Evolutionary conservation across 2,113 vertebrate genomes (phyloP).

Genomic region (Lucifuga dentata): DNA sequence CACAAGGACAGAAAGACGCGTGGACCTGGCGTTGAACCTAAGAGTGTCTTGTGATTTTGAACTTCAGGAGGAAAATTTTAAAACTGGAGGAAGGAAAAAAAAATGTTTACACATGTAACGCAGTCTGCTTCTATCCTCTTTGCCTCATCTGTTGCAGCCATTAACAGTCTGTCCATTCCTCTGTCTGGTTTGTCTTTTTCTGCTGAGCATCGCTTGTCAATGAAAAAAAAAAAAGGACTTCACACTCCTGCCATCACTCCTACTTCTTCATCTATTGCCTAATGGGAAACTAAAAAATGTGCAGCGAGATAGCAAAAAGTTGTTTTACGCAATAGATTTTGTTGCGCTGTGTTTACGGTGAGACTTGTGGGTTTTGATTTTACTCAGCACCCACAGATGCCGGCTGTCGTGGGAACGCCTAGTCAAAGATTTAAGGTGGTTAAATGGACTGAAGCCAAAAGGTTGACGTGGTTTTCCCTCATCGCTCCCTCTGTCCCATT

Average conservation of each 20-base stretch:
- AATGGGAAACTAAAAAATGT: slow-evolving; percentile 4
- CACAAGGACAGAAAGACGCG: slow-evolving; percentile 32
- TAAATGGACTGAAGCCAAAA: slow-evolving; percentile 2
- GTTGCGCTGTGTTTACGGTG: slow-evolving; percentile 4
- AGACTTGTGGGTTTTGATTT: slow-evolving; percentile 2
- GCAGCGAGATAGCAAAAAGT: neutral
- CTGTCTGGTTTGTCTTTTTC: slow-evolving; percentile 18
- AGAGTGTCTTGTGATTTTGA: slow-evolving; percentile 54
- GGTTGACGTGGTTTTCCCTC: neutral
- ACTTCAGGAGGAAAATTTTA: slow-evolving; percentile 20
- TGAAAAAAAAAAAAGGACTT: too few relatives aligned
- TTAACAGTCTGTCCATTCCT: slow-evolving; percentile 11
- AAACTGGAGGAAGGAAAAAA: slow-evolving; percentile 51
- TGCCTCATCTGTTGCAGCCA: slow-evolving; percentile 17
- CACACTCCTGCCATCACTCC: neutral
- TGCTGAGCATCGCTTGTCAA: too few relatives aligned
- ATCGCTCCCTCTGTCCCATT: neutral
- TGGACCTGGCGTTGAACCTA: slow-evolving; percentile 58
- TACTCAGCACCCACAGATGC: neutral
- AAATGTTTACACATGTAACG: slow-evolving; percentile 73
- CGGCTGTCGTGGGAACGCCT: neutral
- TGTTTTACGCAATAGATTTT: too few relatives aligned
- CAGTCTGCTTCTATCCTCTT: slow-evolving; percentile 47
- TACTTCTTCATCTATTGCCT: neutral
- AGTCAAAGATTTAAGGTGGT: neutral